Evolutionary conservation across 2,888 invertebrate genomes (phyloP).

Genomic region (Brachynemurus nebulosus): DNA sequence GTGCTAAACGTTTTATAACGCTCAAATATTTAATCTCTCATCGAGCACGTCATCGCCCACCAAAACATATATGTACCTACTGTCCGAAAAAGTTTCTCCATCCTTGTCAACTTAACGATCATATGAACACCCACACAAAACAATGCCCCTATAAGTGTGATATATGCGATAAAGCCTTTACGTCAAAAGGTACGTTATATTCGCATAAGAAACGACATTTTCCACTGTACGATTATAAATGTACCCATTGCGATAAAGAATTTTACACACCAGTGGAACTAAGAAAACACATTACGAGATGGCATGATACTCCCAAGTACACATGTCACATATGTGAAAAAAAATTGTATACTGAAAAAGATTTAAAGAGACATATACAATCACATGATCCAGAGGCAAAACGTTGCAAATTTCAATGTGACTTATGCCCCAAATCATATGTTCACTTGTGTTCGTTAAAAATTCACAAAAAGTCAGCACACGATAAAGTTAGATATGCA

Average conservation of each 20-base stretch:
- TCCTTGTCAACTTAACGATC: no score
- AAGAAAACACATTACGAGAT: background rate
- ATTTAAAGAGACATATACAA: background rate
- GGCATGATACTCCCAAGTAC: background rate
- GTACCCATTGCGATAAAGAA: background rate
- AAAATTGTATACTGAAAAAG: background rate
- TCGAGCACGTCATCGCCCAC: no score
- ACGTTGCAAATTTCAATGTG: background rate
- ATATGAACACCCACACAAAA: background rate
- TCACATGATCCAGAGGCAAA: background rate
- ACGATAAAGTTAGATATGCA: background rate
- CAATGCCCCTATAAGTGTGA: slow-evolving; percentile 6
- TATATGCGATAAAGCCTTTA: slow-evolving; percentile 9
- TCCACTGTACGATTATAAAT: background rate
- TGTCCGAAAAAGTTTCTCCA: no score
- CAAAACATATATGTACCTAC: no score
- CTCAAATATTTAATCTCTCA: no score
- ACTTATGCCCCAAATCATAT: slow-evolving; percentile 12
- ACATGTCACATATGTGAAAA: background rate
- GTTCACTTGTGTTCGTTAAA: slow-evolving; percentile 15
- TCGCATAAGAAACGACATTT: slow-evolving; percentile 1
- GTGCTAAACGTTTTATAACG: no score
- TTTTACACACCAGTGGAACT: background rate
- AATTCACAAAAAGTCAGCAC: slow-evolving; percentile 12
- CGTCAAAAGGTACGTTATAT: background rate